Conservation (phyloP, 2,888 invertebrate species). For the Zeuzera pyrina region DNA sequence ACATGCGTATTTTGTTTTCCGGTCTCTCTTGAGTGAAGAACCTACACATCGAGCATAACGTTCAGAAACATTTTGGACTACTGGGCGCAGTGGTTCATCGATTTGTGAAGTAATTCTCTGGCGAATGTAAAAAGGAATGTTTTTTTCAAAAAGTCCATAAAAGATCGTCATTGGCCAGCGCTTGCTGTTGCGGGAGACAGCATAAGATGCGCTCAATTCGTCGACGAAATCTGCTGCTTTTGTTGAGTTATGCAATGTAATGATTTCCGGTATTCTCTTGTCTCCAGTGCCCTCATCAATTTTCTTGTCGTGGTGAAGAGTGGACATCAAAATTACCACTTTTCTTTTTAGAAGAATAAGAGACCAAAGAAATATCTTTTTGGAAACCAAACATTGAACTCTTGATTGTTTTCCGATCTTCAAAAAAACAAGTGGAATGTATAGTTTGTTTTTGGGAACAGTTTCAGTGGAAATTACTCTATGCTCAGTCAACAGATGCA, state of each 20-base stretch:
- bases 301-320: conserved; percentile 21
- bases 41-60: conserved; percentile 7
- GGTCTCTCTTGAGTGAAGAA: conserved; percentile 9
- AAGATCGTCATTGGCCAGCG: conserved; percentile 20
- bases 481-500: too few relatives aligned
- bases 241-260: conserved; percentile 22
- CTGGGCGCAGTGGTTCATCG: conserved; percentile 6
- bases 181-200: conserved; percentile 17
- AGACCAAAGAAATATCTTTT: conserved; percentile 22
- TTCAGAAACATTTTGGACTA: conserved; percentile 5
- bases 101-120: conserved; percentile 5
- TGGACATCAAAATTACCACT: conserved; percentile 24
- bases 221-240: conserved; percentile 23
- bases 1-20: conserved; percentile 10
- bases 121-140: conserved; percentile 8
- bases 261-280: conserved; percentile 22
- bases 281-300: conserved; percentile 21
- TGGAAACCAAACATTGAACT: conserved; percentile 11
- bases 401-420: conserved; percentile 9
- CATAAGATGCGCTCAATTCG: conserved; percentile 17
- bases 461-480: too few relatives aligned
- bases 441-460: too few relatives aligned
- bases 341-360: conserved; percentile 25
- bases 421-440: conserved; percentile 9
- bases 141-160: conserved; percentile 15